Percentiles rank a stretch among this genome's conserved stretches.
Conservation (phyloP, 2,113 vertebrate species). For the Menura novaehollandiae region DNA sequence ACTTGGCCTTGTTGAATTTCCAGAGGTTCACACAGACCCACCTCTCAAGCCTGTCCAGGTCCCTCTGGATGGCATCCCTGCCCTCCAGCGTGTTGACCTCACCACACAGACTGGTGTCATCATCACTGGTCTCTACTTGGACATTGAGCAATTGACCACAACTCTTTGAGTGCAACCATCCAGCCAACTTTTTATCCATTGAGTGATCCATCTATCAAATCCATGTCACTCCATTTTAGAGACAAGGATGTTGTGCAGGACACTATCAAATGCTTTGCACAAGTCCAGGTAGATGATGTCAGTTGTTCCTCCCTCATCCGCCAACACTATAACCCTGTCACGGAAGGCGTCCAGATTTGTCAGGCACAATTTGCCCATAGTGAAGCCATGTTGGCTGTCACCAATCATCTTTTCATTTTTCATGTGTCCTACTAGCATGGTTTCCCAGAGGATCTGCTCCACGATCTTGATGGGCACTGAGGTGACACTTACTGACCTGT, state of each 20-base stretch:
- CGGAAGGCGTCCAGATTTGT: not conserved
- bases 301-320: not conserved
- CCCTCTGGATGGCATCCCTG: not conserved
- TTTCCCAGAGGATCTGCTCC: not conserved
- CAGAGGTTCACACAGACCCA: not conserved
- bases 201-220: not conserved
- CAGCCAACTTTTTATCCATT: not conserved
- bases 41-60: not conserved
- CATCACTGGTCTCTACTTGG: not conserved
- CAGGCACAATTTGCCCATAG: not conserved
- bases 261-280: not conserved
- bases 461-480: not conserved
- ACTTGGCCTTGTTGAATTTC: not conserved
- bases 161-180: not conserved
- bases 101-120: not conserved
- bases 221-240: not conserved
- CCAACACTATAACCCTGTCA: not conserved
- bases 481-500: not conserved
- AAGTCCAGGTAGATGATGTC: not conserved
- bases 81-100: fast-evolving
- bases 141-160: not conserved
- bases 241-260: not conserved
- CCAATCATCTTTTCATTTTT: not conserved
- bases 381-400: not conserved
- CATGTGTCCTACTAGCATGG: not conserved